Conservation (phyloP, 2,113 vertebrate genomes). For the Rafetus swinhoei region DNA sequence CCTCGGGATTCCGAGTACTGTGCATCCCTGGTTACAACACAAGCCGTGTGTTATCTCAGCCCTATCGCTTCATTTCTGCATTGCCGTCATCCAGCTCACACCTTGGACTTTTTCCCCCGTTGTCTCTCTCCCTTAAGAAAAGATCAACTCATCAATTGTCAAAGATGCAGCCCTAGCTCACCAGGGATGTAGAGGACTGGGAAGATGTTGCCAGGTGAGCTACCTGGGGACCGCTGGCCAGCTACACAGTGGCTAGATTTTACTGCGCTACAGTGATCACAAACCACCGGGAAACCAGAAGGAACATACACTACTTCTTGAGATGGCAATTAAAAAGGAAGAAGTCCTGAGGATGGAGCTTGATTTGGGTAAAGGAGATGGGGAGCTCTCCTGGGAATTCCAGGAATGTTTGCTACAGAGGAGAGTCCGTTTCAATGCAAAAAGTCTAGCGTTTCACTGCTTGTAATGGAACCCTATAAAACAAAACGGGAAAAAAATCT, state of each 20-base stretch:
- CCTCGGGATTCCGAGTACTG: conserved; percentile 10
- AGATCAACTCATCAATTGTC: not conserved
- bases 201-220: not conserved
- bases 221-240: conserved; percentile 32
- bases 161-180: conserved; percentile 40
- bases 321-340: conserved; percentile 37
- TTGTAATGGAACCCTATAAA: conserved; percentile 80
- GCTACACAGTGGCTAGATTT: conserved; percentile 55
- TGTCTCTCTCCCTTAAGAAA: not conserved
- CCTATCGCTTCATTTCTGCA: conserved; percentile 13
- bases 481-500: conserved; percentile 27
- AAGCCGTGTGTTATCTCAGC: not conserved
- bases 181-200: not conserved
- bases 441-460: conserved; percentile 71
- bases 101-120: conserved; percentile 4
- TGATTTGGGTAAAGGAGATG: not conserved
- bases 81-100: not conserved
- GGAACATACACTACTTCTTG: conserved; percentile 44
- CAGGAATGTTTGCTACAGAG: conserved; percentile 74
- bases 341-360: conserved; percentile 50
- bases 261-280: conserved; percentile 65
- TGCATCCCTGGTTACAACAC: not conserved
- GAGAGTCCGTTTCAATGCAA: conserved; percentile 72
- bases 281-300: conserved; percentile 42
- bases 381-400: conserved; percentile 62